Evolutionary conservation across 2,797 vertebrate species (phyloP).

Genomic region (Nothura maculosa): DNA sequence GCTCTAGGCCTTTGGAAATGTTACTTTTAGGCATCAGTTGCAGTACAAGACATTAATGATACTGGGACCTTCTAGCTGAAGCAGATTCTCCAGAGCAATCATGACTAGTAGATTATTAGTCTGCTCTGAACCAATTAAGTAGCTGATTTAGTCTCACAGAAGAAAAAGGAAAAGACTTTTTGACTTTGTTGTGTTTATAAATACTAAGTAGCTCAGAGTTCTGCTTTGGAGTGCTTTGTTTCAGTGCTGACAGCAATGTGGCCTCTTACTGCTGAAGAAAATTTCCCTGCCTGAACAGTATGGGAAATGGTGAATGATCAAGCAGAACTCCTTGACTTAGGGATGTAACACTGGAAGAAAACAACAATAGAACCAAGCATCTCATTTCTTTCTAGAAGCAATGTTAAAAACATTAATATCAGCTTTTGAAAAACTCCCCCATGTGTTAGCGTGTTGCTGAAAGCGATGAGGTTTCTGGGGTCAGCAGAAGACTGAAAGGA

Average conservation of each 20-base stretch:
- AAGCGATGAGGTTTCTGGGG: background rate
- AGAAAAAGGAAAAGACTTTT: background rate
- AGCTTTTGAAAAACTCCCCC: background rate
- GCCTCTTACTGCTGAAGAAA: background rate
- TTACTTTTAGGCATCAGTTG: background rate
- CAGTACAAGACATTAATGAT: background rate
- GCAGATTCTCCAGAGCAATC: background rate
- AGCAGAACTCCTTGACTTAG: background rate
- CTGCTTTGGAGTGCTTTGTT: constrained; percentile 32
- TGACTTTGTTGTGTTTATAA: constrained; percentile 14
- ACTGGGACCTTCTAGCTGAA: background rate
- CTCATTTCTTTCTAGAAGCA: background rate
- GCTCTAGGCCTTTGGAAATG: background rate
- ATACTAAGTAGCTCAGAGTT: background rate
- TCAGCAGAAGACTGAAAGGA: background rate
- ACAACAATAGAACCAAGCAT: background rate
- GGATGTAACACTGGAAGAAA: background rate
- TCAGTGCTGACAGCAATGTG: background rate
- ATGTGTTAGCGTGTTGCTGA: background rate
- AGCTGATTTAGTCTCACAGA: background rate
- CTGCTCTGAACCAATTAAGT: background rate
- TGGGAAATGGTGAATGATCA: background rate
- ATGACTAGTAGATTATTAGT: background rate
- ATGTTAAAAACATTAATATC: background rate
- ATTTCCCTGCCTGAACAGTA: background rate